Evolutionary conservation across 2,888 invertebrate genomes (phyloP), one percentile per base, ranked within the genome.

Genomic region (Theodoxus fluviatilis): DNA sequence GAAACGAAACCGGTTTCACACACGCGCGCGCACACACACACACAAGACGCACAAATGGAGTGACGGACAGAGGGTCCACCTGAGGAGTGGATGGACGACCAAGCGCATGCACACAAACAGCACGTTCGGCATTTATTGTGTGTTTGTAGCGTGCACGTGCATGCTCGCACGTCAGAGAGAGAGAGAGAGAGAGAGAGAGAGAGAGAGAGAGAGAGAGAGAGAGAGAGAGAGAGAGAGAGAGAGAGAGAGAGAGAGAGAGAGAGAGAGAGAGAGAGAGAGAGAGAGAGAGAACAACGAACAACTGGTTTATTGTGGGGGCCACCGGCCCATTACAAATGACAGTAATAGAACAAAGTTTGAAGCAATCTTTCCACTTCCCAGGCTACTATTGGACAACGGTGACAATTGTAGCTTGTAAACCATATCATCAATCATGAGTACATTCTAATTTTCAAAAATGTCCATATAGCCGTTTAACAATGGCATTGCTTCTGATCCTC

Each of bases 101-200:
- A 65, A 1, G 25, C 40, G 43, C 28, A 40, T 15, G 40, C n/a
- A 64, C n/a, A 37, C 38, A 64, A 15, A 64, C 38, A 64, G 40
- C 6, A 55, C n/a, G n/a, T n/a, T n/a, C n/a, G n/a, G n/a, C n/a
- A n/a, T n/a, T n/a, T n/a, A n/a, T n/a, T n/a, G n/a, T n/a, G n/a
- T n/a, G n/a, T 1, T 55, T 35, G 28, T 22, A 55, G 35, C 3
- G n/a, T 12, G 33, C 15, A 49, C 25, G 28, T 47, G 47, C 15
- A 22, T 9, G 55, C 3, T 25, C 12, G 33, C 43, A 18, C 25
- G 55, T n/a, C 3, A 28, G 40, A 22, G 18, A 40, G 38, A 6
- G n/a, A 55, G 35, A 55, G 25, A 33, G 28, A 3, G 40, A 15
- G 18, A 38, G 40, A 1, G 28, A 38, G 38, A 59, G 3, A 12